phyloP scores from a whole-genome alignment of 1,140 invertebrate genomes.

The Listronotus oregonensis region DNA sequence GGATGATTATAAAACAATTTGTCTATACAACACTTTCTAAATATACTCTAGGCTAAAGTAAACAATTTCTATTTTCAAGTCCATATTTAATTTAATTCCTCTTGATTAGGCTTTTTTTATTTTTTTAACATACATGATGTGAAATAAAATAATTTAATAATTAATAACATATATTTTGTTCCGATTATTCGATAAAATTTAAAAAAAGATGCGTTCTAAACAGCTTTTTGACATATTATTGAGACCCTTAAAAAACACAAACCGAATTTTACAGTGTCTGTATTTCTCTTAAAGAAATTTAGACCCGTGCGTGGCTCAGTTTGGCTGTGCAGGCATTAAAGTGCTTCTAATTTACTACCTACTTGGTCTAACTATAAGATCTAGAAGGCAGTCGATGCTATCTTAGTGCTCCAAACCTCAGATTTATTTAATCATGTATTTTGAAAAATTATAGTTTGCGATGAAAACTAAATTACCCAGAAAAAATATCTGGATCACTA shows the following conservation, averaged over 20 bases:
- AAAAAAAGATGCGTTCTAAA: too few relatives aligned
- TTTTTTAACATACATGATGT: conserved; percentile 29
- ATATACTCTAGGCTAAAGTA: too few relatives aligned
- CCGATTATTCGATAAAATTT: too few relatives aligned
- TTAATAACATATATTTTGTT: too few relatives aligned
- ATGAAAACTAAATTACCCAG: neutral
- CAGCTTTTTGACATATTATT: too few relatives aligned
- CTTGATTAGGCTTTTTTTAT: neutral
- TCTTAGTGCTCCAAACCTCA: conserved; percentile 35
- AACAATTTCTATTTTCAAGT: too few relatives aligned
- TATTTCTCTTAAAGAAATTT: conserved; percentile 31
- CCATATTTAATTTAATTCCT: too few relatives aligned
- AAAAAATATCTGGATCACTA: conserved; percentile 21
- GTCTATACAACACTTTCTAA: too few relatives aligned
- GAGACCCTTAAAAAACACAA: too few relatives aligned
- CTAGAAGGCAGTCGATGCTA: conserved; percentile 40
- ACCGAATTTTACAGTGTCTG: neutral
- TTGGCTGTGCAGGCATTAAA: conserved; percentile 55
- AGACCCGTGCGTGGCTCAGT: conserved; percentile 54
- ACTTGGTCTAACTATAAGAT: conserved; percentile 33
- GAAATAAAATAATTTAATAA: conserved; percentile 4
- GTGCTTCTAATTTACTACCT: conserved; percentile 53
- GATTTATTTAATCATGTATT: neutral
- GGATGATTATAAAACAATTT: too few relatives aligned
- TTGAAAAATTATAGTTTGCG: neutral